Conservation (phyloP, 2,113 vertebrate species). For the Protomyctophum bolini region DNA sequence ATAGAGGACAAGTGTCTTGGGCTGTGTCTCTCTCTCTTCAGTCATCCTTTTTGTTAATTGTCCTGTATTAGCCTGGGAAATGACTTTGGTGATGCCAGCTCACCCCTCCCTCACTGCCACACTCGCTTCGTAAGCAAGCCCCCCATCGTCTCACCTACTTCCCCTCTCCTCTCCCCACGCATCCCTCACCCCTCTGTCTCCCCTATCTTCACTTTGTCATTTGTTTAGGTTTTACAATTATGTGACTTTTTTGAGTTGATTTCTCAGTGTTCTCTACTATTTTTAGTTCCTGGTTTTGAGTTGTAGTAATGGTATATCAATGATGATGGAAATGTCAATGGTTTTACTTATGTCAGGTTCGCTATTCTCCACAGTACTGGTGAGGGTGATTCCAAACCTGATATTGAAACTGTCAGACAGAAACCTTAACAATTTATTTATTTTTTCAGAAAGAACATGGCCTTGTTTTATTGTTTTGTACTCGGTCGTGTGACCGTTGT, state of each 20-base stretch:
- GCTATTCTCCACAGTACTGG: not conserved
- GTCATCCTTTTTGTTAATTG: conserved; percentile 63
- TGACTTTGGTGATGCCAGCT: conserved; percentile 93
- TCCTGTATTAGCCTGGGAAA: conserved; percentile 74
- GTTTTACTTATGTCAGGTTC: not conserved
- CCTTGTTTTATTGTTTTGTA: no score
- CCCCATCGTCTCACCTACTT: conserved; percentile 80
- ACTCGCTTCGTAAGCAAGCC: conserved; percentile 78
- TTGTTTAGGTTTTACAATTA: conserved; percentile 62
- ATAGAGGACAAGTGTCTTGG: conserved; percentile 50
- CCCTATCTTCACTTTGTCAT: not conserved
- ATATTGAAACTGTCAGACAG: no score
- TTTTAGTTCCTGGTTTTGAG: conserved; percentile 46
- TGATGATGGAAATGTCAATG: conserved; percentile 76
- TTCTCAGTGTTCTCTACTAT: conserved; percentile 60
- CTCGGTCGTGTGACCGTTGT: no score
- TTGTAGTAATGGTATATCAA: conserved; percentile 79
- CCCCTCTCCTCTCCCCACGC: conserved; percentile 38
- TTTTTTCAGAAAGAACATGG: no score
- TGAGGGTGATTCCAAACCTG: not conserved
- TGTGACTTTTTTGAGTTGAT: conserved; percentile 82
- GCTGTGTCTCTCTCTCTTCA: conserved; percentile 62
- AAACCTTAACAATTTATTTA: no score
- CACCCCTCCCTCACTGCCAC: conserved; percentile 81
- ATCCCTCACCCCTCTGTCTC: conserved; percentile 11